These are phyloP conservation scores for Chaetops frenatus DNA, from an alignment of 2,113 vertebrate genomes.

Conservation along the genomic window DNA sequence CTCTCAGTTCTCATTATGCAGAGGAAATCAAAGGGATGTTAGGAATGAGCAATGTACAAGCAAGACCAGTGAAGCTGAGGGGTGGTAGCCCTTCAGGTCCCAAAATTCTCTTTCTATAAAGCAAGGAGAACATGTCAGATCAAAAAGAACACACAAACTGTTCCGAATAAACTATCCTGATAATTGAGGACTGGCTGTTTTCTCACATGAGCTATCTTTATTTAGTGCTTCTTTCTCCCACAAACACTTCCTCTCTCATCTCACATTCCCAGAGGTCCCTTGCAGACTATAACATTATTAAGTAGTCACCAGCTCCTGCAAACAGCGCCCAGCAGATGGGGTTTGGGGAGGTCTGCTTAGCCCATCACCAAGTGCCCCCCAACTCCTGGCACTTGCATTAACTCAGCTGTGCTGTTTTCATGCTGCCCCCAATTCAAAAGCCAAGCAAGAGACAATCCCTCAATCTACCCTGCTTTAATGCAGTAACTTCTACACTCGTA, in stretches of 20 bases:
- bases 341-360: neutral
- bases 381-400: neutral
- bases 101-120: neutral
- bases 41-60: neutral
- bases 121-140: neutral
- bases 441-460: neutral
- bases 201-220: neutral
- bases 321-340: neutral
- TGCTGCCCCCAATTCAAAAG: neutral
- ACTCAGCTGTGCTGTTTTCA: neutral
- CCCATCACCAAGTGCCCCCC: neutral
- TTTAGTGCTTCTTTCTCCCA: neutral
- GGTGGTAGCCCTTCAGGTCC: neutral
- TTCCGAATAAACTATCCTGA: neutral
- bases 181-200: neutral
- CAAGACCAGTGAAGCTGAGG: neutral
- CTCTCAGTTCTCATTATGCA: neutral
- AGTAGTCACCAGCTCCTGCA: neutral
- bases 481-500: neutral
- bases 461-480: neutral
- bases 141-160: neutral
- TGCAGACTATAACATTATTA: neutral
- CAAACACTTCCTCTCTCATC: neutral
- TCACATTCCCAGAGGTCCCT: neutral
- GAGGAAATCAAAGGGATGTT: neutral